phyloP scores from a whole-genome alignment of 2,888 invertebrate genomes.

The Panzeria rudis region DNA sequence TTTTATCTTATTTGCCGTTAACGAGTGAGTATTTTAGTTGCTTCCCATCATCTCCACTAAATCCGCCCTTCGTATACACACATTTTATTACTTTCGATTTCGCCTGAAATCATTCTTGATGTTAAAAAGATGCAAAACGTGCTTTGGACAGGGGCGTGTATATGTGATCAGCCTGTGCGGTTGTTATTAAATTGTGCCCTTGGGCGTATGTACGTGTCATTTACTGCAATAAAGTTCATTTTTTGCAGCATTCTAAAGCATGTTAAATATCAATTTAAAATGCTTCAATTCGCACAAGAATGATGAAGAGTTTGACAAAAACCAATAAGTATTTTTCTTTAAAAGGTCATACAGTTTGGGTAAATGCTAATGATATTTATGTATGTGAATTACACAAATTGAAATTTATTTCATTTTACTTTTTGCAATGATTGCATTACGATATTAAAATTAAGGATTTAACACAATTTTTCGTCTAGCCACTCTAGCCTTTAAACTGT shows the following conservation, averaged over 20 bases:
- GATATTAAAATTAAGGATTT: background rate
- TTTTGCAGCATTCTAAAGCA: conserved; percentile 68
- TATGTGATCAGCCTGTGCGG: conserved; percentile 58
- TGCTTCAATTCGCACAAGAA: conserved; percentile 53
- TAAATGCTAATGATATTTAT: conserved; percentile 51
- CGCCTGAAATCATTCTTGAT: conserved; percentile 38
- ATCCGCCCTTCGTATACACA: conserved; percentile 37
- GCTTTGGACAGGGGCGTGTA: conserved; percentile 12
- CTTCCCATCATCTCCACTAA: conserved; percentile 23
- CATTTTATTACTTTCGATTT: conserved; percentile 59
- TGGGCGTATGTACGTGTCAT: conserved; percentile 81
- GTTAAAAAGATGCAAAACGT: conserved; percentile 32
- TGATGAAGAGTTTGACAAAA: conserved; percentile 29
- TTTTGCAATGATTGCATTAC: conserved; percentile 3
- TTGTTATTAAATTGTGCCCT: conserved; percentile 78
- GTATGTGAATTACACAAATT: conserved; percentile 44
- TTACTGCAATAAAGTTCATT: conserved; percentile 78
- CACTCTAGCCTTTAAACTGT: no score
- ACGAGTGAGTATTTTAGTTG: conserved; percentile 46
- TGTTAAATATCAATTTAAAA: conserved; percentile 63
- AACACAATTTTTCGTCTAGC: background rate
- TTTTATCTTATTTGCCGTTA: conserved; percentile 47
- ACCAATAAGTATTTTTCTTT: conserved; percentile 33
- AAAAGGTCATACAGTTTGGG: background rate
- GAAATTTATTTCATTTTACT: conserved; percentile 23